Evolutionary conservation across 2,888 invertebrate genomes (phyloP).

Genomic region (Lycophotia porphyrea): DNA sequence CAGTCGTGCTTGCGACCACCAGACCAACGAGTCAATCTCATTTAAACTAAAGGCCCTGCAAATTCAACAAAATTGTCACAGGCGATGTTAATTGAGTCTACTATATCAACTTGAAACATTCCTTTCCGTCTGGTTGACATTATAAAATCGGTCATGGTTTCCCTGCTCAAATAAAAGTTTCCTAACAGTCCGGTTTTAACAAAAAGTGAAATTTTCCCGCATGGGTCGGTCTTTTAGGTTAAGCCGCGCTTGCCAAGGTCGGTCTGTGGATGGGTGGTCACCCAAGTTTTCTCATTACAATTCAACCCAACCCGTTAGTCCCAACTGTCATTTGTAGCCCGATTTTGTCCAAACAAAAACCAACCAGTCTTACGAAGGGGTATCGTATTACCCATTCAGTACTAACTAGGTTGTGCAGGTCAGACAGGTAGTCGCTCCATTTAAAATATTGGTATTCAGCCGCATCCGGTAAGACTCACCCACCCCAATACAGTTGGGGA

Average conservation of each 20-base stretch:
- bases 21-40: too few species aligned
- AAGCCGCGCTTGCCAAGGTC: not conserved
- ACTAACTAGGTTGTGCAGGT: not conserved
- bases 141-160: not conserved
- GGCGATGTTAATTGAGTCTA: not conserved
- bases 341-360: too few species aligned
- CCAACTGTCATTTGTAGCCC: too few species aligned
- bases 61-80: not conserved
- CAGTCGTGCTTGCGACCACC: too few species aligned
- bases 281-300: too few species aligned
- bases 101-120: not conserved
- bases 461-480: too few species aligned
- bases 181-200: not conserved
- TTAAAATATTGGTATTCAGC: not conserved
- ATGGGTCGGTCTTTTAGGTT: too few species aligned
- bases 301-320: too few species aligned
- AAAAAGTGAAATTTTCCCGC: not conserved
- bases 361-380: not conserved
- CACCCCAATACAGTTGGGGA: too few species aligned
- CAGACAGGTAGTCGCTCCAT: not conserved
- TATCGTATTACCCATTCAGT: not conserved
- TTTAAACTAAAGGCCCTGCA: not conserved
- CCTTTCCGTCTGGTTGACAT: not conserved
- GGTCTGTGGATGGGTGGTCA: not conserved
- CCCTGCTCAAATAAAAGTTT: not conserved